A percentile compares a stretch with the other conserved stretches of the same genome.
Evolutionary conservation across 2,797 vertebrate genomes (phyloP).

Genomic region (Hapalemur alaotrensis): DNA sequence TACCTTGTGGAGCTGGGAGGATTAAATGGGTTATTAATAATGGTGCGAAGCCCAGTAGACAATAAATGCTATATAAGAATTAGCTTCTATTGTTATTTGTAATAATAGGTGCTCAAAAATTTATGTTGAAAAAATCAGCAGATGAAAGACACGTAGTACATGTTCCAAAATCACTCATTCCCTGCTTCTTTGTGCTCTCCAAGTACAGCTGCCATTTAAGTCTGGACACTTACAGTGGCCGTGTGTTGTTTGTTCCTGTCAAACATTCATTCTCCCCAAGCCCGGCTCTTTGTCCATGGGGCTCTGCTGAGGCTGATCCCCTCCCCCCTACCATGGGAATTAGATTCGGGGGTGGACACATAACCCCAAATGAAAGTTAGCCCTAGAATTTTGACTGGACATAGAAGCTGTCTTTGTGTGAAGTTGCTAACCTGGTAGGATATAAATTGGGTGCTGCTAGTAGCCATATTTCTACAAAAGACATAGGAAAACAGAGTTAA

Average conservation of each 20-base stretch:
- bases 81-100: not conserved
- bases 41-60: not conserved
- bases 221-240: rapidly evolving
- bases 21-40: not conserved
- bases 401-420: not conserved
- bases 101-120: not conserved
- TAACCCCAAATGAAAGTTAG: not conserved
- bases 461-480: not conserved
- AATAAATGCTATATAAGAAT: not conserved
- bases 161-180: too few relatives aligned
- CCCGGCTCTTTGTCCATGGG: not conserved
- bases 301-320: not conserved
- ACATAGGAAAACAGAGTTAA: not conserved
- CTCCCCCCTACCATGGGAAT: not conserved
- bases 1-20: not conserved
- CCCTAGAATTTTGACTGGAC: not conserved
- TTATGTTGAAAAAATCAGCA: not conserved
- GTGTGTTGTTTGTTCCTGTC: not conserved
- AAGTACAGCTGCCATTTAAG: rapidly evolving
- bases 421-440: not conserved
- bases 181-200: rapidly evolving
- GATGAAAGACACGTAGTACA: not conserved
- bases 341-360: not conserved
- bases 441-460: not conserved
- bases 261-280: not conserved